Evolutionary conservation across 1,140 invertebrate genomes (phyloP), one percentile per base, ranked within the genome.

Genomic region (Callitettix versicolor): DNA sequence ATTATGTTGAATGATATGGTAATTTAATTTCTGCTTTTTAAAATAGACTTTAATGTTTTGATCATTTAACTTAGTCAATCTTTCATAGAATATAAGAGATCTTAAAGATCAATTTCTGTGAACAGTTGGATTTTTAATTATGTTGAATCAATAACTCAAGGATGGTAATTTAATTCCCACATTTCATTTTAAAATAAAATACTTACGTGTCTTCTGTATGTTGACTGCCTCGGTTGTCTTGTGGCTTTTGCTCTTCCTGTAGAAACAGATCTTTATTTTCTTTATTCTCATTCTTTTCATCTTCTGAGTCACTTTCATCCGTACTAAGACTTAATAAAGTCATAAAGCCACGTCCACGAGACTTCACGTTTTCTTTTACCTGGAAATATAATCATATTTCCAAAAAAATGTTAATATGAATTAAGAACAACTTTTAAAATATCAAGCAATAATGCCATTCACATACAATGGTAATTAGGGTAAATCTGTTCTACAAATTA

Each of bases 261-360:
- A 30, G 9, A 30, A 30, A 30, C 26, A 30, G 9, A 30, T 30
- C 30, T 9, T 49, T 40, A 51, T 11, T n/a, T 38, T 17, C 18
- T 18, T 57, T 48, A 15, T 58, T 52, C 7, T 60, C 57, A 65
- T 81, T 81, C 20, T 71, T 67, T n/a, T 47, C 56, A 46, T 58
- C 57, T 64, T 80, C 81, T 22, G 70, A 67, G 4, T 53, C 56
- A 52, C 56, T 55, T 22, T 57, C 59, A 44, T 46, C 26, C 9
- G 26, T 53, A 26, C 49, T 50, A 21, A 57, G 50, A 22, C 56
- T 57, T 33, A 47, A 49, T 11, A 60, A 36, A 38, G 44, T 49
- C 46, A 54, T 58, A 12, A 47, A 55, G 3, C 54, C 57, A 17
- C 22, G 17, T 14, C 57, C 52, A 20, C 52, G 17, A 3, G 47